Base-by-base conservation (phyloP, 2,888 invertebrate genomes). In the Drosophila cognata region DNA sequence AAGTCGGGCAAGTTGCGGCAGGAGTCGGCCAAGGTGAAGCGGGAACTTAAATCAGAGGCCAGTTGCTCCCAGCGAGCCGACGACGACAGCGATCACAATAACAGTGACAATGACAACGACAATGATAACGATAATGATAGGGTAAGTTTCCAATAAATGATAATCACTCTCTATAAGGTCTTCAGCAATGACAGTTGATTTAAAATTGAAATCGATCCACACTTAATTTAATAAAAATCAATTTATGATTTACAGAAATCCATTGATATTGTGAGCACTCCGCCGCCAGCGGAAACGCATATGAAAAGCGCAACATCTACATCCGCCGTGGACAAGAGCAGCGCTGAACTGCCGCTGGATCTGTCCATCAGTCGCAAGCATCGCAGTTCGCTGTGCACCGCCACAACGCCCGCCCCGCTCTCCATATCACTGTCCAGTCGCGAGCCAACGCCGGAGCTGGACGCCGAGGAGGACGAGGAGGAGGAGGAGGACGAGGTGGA, bases 291-390 rank as follows among this genome's bases (percentile, higher is more conserved):
- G 8, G 84, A 89, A 18, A 82, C 89, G 0, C 82, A 84, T 13
- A 50, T 52, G 16, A 82, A 80, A 8, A 7, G 43, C 1, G 79
- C 83, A 31, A 43, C 71, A 21, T 21, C 21, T 21, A 21, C 21
- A 21, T 21, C 21, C 21, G 21, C 21, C 21, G 76, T 61, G 36
- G 66, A 81, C 18, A 73, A 94, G 84, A 94, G 94, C 61, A 63
- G 48, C 56, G 71, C 69, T 93, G 96, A 96, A 71, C 95, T 96
- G 90, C 97, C 97, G 0, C 93, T 97, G 52, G 97, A 97, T 92
- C 93, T 97, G 76, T 95, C 96, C 58, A 94, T 96, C 29, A 94
- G 95, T 35, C 93, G 94, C 72, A 95, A 95, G 91, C 93, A 94
- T 71, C 92, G 91, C 55, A 93, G 94, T 33, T 75, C 80, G 0